A percentile compares a stretch with the other conserved stretches of the same genome.
These are phyloP conservation scores for Pantala flavescens DNA, from an alignment of 1,140 invertebrate species.

Conservation along the genomic window DNA sequence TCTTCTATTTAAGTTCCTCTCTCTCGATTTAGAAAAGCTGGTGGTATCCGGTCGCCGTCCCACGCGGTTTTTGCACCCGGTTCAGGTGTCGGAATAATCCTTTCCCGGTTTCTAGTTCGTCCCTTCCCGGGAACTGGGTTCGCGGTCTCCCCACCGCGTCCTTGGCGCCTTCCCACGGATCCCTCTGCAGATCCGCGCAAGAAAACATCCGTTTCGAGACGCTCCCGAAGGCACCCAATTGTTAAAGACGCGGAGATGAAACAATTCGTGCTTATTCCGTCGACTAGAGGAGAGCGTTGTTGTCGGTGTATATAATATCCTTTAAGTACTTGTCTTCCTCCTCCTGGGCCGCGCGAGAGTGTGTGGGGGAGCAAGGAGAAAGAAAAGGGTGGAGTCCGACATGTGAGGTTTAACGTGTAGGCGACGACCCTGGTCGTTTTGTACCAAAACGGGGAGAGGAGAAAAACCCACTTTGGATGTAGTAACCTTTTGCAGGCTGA, in stretches of 20 bases:
- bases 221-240: no score
- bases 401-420: background rate
- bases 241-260: no score
- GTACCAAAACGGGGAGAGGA: background rate
- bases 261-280: no score
- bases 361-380: background rate
- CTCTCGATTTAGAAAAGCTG: conserved; percentile 5
- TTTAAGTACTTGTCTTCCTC: conserved; percentile 2
- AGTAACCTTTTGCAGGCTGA: background rate
- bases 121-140: no score
- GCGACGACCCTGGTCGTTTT: conserved; percentile 6
- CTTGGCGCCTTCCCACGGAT: no score
- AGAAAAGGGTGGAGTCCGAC: background rate
- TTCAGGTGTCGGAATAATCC: no score
- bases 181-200: no score
- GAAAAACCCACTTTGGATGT: conserved; percentile 5
- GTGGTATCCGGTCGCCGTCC: background rate
- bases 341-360: background rate
- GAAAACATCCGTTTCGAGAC: no score
- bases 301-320: background rate
- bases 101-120: no score
- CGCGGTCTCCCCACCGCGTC: no score
- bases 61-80: background rate
- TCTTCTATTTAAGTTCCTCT: conserved; percentile 3
- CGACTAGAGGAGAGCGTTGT: background rate